Conservation (phyloP, 2,113 vertebrate species). For the Struthidea cinerea region DNA sequence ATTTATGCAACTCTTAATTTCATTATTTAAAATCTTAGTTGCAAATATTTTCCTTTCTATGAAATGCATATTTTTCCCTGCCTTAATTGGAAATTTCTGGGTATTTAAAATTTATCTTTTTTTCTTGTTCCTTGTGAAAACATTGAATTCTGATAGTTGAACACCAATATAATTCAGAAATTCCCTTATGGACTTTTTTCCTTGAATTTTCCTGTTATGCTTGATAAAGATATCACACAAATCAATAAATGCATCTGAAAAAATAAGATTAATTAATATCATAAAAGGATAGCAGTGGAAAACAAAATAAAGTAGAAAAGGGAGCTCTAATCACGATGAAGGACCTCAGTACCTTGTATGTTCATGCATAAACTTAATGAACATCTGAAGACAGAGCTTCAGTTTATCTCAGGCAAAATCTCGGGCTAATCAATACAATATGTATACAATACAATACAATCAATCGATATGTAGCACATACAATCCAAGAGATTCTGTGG, state of each 20-base stretch:
- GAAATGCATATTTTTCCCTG: neutral
- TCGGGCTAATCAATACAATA: neutral
- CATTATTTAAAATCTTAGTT: neutral
- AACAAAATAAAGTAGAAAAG: neutral
- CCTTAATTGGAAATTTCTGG: neutral
- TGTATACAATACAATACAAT: no score
- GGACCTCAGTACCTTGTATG: neutral
- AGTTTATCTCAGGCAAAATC: neutral
- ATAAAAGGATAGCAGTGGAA: neutral
- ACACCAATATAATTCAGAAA: neutral
- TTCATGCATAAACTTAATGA: neutral
- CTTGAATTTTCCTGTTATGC: neutral
- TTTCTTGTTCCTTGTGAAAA: neutral
- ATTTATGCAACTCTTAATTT: neutral
- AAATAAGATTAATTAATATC: neutral
- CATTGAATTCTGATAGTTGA: neutral
- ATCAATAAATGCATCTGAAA: neutral
- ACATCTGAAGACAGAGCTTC: neutral
- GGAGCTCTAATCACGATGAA: neutral
- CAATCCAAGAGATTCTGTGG: neutral
- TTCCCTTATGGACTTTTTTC: neutral
- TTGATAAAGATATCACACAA: neutral
- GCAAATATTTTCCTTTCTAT: neutral
- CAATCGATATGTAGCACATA: neutral
- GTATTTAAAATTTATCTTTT: accelerated